These are phyloP conservation scores for Seriola rivoliana DNA, from an alignment of 2,113 vertebrate genomes.

Conservation along the genomic window DNA sequence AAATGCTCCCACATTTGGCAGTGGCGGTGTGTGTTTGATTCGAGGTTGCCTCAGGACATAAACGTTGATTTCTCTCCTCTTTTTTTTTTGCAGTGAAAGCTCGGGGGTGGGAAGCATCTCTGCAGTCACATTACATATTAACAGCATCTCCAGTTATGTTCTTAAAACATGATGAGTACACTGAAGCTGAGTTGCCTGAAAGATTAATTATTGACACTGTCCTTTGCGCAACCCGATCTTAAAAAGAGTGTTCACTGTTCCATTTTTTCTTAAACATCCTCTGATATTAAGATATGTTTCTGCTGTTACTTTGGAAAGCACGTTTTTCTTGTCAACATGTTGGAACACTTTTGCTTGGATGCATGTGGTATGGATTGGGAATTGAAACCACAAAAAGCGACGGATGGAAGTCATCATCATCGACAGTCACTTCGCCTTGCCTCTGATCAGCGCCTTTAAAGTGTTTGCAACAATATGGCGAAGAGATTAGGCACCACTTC, in stretches of 20 bases:
- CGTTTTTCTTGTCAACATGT: conserved; percentile 53
- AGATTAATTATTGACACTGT: conserved; percentile 84
- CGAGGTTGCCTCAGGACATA: conserved; percentile 72
- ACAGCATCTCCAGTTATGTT: conserved; percentile 75
- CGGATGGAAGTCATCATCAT: conserved; percentile 63
- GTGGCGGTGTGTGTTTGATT: conserved; percentile 72
- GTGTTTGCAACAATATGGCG: conserved; percentile 26
- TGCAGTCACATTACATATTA: conserved; percentile 72
- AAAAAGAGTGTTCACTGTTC: conserved; percentile 66
- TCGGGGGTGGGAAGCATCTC: conserved; percentile 59
- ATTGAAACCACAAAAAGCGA: conserved; percentile 58
- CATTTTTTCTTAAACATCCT: conserved; percentile 40
- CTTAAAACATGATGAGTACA: conserved; percentile 80
- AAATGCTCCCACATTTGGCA: conserved; percentile 85
- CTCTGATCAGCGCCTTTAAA: conserved; percentile 43
- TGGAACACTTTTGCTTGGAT: conserved; percentile 52
- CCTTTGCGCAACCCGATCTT: conserved; percentile 79
- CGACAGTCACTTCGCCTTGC: conserved; percentile 28
- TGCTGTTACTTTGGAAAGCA: conserved; percentile 44
- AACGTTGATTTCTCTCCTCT: conserved; percentile 74
- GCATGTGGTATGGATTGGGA: conserved; percentile 45
- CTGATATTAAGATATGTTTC: conserved; percentile 56
- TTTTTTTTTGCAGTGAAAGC: conserved; percentile 48
- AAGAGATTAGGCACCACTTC: conserved; percentile 43
- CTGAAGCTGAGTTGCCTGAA: conserved; percentile 66